Evolutionary conservation across 2,797 vertebrate species (phyloP), one percentile per base, ranked within the genome.

Genomic region (Hypotaenidia okinawae): DNA sequence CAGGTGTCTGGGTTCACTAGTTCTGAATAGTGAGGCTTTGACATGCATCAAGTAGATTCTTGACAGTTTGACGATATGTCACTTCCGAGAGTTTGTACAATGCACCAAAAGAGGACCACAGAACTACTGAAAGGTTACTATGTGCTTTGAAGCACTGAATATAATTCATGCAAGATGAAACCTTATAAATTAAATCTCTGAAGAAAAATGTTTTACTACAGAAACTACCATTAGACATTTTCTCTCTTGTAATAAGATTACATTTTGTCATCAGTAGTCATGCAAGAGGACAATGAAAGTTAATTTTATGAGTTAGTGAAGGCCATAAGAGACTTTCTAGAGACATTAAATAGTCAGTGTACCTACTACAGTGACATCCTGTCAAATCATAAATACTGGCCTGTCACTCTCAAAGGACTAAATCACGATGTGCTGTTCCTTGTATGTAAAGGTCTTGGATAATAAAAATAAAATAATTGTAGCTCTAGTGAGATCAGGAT

Each of bases 391-490:
- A 93, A 96, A 73, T 63, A 83, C 77, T 91, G 70, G 27, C 27
- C 59, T 84, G 81, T 94, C 95, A 82, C 37, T 90, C 58, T 72
- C 23, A 5, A 32, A 94, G 86, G 76, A 91, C 49, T 93, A 94
- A 94, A 90, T 91, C 37, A 73, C 77, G 30, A 82, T 57, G 30
- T 87, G 66, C 57, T 90, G 57, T 72, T 87, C 51, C 47, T 77
- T 5, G 1, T 75, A 52, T 57, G 11, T 88, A 90, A 90, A 86
- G 54, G 27, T 90, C 68, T 91, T 87, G 27, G n/a, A 58, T 93
- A 94, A 95, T 90, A 96, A 91, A 93, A 54, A 72, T 82, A 59
- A 95, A 97, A 81, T 93, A 90, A 84, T 33, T 73, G 33, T 37
- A 66, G 10, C 30, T 87, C 7, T 75, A 80, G 52, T 90, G 73